A percentile compares a stretch with the other conserved stretches of the same genome.
phyloP scores from a whole-genome alignment of 2,797 vertebrate species.

The Phoebastria nigripes region DNA sequence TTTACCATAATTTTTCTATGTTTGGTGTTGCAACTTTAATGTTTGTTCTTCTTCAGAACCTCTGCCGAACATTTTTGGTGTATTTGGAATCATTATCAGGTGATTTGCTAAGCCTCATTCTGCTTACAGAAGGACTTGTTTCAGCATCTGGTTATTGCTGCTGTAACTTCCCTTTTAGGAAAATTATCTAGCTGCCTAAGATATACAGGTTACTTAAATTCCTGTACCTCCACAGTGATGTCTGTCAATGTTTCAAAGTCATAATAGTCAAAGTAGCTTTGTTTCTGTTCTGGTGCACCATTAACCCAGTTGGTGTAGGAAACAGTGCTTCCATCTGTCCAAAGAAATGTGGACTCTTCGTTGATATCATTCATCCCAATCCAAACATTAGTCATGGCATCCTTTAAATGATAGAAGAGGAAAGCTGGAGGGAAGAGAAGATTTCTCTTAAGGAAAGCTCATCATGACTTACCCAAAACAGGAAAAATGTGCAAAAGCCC shows the following conservation, averaged over 20 bases:
- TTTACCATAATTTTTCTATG: background rate
- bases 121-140: background rate
- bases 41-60: background rate
- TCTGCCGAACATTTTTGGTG: background rate
- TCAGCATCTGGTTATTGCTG: background rate
- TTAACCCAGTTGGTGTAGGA: slow-evolving; percentile 88
- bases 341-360: slow-evolving; percentile 84
- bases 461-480: background rate
- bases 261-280: background rate
- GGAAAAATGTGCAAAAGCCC: background rate
- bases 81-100: background rate
- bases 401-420: slow-evolving; percentile 79
- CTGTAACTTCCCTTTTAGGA: background rate
- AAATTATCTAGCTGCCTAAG: background rate
- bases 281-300: slow-evolving; percentile 74
- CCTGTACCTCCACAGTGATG: slow-evolving; percentile 11
- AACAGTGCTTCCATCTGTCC: slow-evolving; percentile 86
- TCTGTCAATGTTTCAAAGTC: background rate
- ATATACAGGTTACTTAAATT: background rate
- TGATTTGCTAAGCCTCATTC: background rate
- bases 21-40: background rate
- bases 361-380: slow-evolving; percentile 91
- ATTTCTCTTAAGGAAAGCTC: background rate
- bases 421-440: slow-evolving; percentile 77
- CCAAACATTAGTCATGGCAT: slow-evolving; percentile 77